Evolutionary conservation across 2,113 vertebrate genomes (phyloP).

Genomic region (Bagarius yarrelli): DNA sequence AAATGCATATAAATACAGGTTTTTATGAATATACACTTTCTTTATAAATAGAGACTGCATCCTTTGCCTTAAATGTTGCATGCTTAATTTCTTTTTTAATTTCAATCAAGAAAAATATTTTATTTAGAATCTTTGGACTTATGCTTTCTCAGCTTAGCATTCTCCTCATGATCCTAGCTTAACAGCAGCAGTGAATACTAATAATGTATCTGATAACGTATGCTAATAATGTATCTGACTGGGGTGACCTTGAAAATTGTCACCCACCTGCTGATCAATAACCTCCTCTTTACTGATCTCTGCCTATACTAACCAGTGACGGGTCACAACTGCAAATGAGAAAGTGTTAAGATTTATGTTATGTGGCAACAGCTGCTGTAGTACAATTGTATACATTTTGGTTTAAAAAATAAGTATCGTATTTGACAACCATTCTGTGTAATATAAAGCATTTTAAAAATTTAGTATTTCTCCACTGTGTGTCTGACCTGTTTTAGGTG

Average conservation of each 20-base stretch:
- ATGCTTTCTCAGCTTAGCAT: neutral
- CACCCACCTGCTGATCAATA: constrained; percentile 42
- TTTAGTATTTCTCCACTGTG: neutral
- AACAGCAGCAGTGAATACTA: neutral
- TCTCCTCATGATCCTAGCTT: neutral
- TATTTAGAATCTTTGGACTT: neutral
- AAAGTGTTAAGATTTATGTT: constrained; percentile 15
- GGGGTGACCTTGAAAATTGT: constrained; percentile 36
- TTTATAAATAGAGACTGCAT: neutral
- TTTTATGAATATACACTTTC: neutral
- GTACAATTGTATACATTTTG: neutral
- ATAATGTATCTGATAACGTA: constrained; percentile 8
- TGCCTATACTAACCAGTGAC: constrained; percentile 13
- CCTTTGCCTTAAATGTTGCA: neutral
- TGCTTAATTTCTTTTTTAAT: neutral
- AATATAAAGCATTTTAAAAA: neutral
- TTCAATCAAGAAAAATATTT: neutral
- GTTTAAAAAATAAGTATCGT: neutral
- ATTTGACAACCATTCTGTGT: neutral
- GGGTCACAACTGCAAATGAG: constrained; percentile 18
- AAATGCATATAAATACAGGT: no score
- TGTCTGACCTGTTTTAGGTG: neutral
- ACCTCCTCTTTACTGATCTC: constrained; percentile 37
- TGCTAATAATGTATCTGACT: neutral
- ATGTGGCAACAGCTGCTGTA: neutral